These are phyloP conservation scores for Zaprionus gabonicus DNA, from an alignment of 1,140 invertebrate genomes.

Conservation along the genomic window DNA sequence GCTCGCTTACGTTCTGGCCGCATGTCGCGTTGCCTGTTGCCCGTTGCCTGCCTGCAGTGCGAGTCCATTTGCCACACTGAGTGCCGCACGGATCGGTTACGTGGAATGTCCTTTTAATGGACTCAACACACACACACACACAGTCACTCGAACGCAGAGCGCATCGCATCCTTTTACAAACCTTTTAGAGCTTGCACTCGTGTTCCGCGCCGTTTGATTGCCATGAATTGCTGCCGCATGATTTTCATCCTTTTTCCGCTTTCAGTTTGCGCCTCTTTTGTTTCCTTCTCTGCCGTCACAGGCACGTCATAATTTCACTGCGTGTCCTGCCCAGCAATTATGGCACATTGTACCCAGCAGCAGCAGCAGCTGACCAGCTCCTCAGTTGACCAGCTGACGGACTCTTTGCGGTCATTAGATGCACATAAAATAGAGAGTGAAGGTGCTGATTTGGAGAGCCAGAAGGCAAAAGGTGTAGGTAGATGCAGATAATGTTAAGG, in stretches of 20 bases:
- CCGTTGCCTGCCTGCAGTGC: slow-evolving; percentile 49
- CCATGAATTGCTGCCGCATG: slow-evolving; percentile 78
- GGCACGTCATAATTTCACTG: slow-evolving; percentile 55
- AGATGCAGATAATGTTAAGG: no score
- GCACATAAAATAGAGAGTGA: slow-evolving; percentile 11
- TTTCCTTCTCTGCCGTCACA: slow-evolving; percentile 43
- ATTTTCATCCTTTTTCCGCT: slow-evolving; percentile 69
- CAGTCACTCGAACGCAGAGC: neutral
- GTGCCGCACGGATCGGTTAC: slow-evolving; percentile 71
- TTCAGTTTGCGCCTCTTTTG: slow-evolving; percentile 40
- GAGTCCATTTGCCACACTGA: slow-evolving; percentile 63
- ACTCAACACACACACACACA: slow-evolving; percentile 63
- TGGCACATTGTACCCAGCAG: slow-evolving; percentile 31
- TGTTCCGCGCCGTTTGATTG: slow-evolving; percentile 77
- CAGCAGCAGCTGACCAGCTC: slow-evolving; percentile 36
- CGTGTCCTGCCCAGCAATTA: slow-evolving; percentile 57
- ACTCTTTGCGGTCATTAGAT: slow-evolving; percentile 20
- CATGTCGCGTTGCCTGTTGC: slow-evolving; percentile 58
- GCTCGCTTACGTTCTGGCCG: slow-evolving; percentile 38
- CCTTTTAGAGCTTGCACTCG: slow-evolving; percentile 62
- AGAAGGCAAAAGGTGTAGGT: neutral
- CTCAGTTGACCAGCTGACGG: slow-evolving; percentile 30
- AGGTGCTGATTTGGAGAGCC: neutral
- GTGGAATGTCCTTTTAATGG: slow-evolving; percentile 82
- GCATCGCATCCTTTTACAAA: slow-evolving; percentile 69